phyloP scores from a whole-genome alignment of 1,140 invertebrate species.

The Arctopsyche grandis region DNA sequence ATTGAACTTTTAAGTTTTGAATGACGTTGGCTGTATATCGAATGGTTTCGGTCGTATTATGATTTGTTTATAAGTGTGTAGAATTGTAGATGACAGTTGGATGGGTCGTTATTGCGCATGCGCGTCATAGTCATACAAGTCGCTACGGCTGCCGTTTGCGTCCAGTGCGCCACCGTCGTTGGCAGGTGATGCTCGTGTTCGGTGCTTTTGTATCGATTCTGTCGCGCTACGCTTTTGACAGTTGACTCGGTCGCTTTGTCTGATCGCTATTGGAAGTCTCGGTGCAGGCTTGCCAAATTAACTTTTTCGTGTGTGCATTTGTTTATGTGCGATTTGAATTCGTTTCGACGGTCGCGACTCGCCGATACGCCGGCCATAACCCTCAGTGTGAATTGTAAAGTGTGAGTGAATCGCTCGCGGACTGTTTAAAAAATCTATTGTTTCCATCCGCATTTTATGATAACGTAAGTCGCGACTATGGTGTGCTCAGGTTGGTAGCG shows the following conservation, averaged over 20 bases:
- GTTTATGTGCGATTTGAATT: not conserved
- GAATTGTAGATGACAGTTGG: no score
- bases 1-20: no score
- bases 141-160: not conserved
- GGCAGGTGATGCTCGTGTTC: not conserved
- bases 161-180: constrained; percentile 16
- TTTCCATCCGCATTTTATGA: not conserved
- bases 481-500: constrained; percentile 17
- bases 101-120: not conserved
- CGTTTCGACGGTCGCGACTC: not conserved
- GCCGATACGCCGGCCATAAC: not conserved
- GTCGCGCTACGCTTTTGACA: constrained; percentile 1
- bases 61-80: no score
- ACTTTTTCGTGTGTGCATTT: not conserved
- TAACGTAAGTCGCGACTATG: not conserved
- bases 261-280: no score
- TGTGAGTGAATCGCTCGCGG: not conserved
- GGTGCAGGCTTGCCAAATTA: not conserved
- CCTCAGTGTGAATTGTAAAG: not conserved
- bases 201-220: not conserved
- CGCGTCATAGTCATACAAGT: not conserved
- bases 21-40: no score
- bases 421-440: not conserved
- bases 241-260: not conserved
- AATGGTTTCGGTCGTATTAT: no score